Evolutionary conservation across 2,888 invertebrate genomes (phyloP), one percentile per base, ranked within the genome.

Genomic region (Oscheius sp.): DNA sequence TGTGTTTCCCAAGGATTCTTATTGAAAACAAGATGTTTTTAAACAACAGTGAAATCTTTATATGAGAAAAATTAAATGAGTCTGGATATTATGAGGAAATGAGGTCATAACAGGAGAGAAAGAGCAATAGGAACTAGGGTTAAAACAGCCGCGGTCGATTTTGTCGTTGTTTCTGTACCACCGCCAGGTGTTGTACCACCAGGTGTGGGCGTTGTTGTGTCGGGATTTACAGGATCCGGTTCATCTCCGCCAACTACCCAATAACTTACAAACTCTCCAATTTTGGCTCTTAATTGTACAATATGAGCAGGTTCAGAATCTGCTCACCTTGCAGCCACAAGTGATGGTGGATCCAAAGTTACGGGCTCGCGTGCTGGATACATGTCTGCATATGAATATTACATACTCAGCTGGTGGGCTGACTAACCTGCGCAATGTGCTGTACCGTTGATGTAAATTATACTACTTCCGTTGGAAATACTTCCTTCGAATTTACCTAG

Each of bases 341-440:
- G 35, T 35, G 35, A 35, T 35, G 35, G 35, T 6, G 35, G 35
- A 35, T 35, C 35, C 35, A 35, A 9, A 6, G 35, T 35, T 35
- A 35, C 81, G 5, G 75, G 61, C 6, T 64, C 74, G 55, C 78
- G 64, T 0, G 76, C 76, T 46, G 77, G 81, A 74, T 83, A 84
- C 83, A 82, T 82, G 58, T 82, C 81, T 59, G n/a, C 16, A 23
- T 13, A 55, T 3, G 2, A 2, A 18, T 7, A 12, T 21, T 59
- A 7, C n/a, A 35, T 29, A 21, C n/a, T 21, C 21, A 5, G 9
- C 21, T 61, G 9, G 21, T 3, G 6, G 5, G 13, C 13, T 49
- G 12, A 43, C 52, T 29, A 49, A 27, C 35, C 66, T 12, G 81
- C 84, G 70, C 84, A 84, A 64, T 84, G 82, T 45, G 84, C 81